These are phyloP conservation scores for Ips nitidus DNA, from an alignment of 1,140 invertebrate genomes.

Conservation along the genomic window DNA sequence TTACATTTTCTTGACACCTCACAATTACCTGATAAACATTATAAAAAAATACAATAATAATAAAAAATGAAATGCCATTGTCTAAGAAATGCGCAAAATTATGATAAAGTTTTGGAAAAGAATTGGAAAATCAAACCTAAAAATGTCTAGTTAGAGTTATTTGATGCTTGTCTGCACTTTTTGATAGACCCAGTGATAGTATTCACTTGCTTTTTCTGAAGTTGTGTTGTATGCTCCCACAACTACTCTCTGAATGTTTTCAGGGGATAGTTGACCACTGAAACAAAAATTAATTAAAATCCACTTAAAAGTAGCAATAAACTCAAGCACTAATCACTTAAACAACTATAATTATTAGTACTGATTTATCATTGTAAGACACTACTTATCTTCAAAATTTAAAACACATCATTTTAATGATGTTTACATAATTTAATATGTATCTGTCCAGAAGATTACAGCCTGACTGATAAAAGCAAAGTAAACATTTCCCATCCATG, in stretches of 20 bases:
- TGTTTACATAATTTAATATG: background rate
- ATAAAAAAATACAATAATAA: background rate
- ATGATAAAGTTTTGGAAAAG: conserved; percentile 2
- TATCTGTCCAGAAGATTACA: no score
- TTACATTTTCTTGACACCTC: conserved; percentile 23
- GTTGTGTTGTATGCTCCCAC: conserved; percentile 65
- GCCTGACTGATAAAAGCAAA: no score
- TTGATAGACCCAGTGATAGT: conserved; percentile 72
- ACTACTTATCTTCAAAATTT: no score
- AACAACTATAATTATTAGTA: no score
- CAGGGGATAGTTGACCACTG: conserved; percentile 74
- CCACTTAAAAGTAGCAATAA: no score
- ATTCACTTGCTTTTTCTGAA: conserved; percentile 61
- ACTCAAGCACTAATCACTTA: background rate
- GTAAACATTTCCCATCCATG: conserved; percentile 7
- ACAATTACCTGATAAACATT: background rate
- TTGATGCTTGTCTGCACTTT: conserved; percentile 58
- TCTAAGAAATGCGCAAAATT: no score
- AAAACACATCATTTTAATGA: background rate
- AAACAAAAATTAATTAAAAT: conserved; percentile 47
- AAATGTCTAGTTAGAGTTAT: conserved; percentile 32
- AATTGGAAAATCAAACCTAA: conserved; percentile 25
- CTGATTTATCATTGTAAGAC: no score
- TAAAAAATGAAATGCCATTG: background rate
- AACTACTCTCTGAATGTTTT: conserved; percentile 68